Conservation (phyloP, 2,797 vertebrate genomes). For the Tauraco hartlaubi region DNA sequence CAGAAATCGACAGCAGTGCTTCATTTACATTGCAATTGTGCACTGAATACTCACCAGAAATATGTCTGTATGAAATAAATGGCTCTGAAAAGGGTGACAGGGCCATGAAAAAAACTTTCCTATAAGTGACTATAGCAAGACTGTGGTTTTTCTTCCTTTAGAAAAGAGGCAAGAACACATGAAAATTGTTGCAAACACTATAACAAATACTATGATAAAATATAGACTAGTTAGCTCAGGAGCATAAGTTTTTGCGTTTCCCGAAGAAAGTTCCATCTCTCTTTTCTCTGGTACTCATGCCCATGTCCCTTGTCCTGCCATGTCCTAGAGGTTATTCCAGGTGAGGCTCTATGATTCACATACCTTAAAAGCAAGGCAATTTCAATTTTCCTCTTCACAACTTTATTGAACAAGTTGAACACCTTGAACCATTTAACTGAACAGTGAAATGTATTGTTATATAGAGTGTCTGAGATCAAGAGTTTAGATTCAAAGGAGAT, state of each 20-base stretch:
- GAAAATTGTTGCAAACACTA: background rate
- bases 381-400: background rate
- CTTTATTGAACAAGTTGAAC: background rate
- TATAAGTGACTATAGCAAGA: background rate
- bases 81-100: background rate
- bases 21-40: background rate
- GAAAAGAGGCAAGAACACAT: background rate
- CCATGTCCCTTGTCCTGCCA: background rate
- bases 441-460: background rate
- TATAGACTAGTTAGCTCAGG: background rate
- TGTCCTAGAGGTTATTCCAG: background rate
- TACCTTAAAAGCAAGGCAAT: background rate
- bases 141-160: background rate
- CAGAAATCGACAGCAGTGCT: background rate
- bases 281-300: background rate
- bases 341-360: background rate
- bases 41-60: background rate
- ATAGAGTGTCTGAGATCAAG: background rate
- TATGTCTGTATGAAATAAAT: background rate
- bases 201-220: background rate
- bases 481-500: background rate
- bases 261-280: background rate
- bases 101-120: background rate
- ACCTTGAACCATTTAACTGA: background rate
- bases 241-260: background rate